Evolutionary conservation across 2,888 invertebrate genomes (phyloP).

Genomic region (Epinotia demarniana): DNA sequence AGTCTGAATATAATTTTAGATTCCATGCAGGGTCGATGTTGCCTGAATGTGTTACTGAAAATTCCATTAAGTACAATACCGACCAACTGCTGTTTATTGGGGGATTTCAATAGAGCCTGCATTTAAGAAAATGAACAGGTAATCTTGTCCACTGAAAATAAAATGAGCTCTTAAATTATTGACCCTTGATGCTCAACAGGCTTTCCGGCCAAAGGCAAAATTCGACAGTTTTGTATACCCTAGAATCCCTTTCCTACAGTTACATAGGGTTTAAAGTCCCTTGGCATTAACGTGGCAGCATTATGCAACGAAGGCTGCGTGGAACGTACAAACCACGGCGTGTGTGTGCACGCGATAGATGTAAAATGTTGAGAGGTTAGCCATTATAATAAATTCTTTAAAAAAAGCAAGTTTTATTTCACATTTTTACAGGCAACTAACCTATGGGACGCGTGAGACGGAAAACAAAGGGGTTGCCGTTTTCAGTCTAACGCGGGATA

Average conservation of each 20-base stretch:
- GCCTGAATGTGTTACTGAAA: background rate
- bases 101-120: background rate
- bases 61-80: background rate
- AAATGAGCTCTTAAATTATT: background rate
- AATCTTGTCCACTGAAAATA: background rate
- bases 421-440: constrained; percentile 53
- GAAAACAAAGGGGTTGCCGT: constrained; percentile 9
- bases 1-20: constrained; percentile 3
- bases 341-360: constrained; percentile 60
- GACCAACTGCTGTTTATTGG: background rate
- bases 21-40: constrained; percentile 11
- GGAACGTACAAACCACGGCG: constrained; percentile 60
- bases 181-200: background rate
- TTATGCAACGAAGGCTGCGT: constrained; percentile 34
- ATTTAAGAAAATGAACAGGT: background rate
- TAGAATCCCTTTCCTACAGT: background rate
- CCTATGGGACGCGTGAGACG: constrained; percentile 44
- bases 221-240: background rate
- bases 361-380: constrained; percentile 68
- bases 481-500: background rate
- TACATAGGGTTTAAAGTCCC: background rate
- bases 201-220: background rate
- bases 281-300: constrained; percentile 1
- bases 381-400: constrained; percentile 72
- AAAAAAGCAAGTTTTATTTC: constrained; percentile 65